Base-by-base conservation (phyloP, 2,113 vertebrate genomes). In the Climacteris rufus region DNA sequence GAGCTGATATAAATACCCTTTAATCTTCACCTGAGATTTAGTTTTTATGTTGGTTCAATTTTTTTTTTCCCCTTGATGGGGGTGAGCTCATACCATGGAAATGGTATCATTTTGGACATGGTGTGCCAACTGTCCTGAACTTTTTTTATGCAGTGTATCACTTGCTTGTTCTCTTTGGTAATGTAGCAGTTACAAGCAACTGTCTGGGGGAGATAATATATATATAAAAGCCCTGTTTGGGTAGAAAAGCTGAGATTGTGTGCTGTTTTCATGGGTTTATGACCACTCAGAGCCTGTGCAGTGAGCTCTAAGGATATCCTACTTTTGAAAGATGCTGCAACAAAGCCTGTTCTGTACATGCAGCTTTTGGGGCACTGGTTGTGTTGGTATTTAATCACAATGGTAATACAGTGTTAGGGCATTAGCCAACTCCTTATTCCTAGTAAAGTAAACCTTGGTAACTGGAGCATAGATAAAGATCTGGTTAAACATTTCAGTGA, bases 401-500 rank as follows among this genome's bases (percentile, higher is more conserved):
- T 47, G 70, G 50, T 53, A 65, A 66, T 83, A 24, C n/a, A 65
- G 49, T 50, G 45, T 81, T 74, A 21, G 18, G 44, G 15, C 60
- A 39, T 74, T 59, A 57, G 25, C 69, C 66, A 49, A 5, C 27
- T 76, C 35, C 76, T 71, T 76, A 45, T 83, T 93, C 33, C 30
- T 66, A 3, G 30, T 63, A 63, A 80, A 39, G 30, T 63, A 54
- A 64, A 63, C 33, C 76, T 87, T 87, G 77, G 30, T 53, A 87
- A 70, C 45, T 56, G 53, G 30, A 61, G 42, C 50, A 42, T 9
- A 54, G 95, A 59, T 89, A 75, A 81, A 89, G 69, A 83, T 81
- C 81, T 75, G 68, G 57, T 69, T 90, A 25, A 45, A 19, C 30
- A 44, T 91, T 96, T 95, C 74, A 42, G 65, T 66, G 54, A 81